Conservation (phyloP, 2,113 vertebrate genomes). For the Caretta caretta region DNA sequence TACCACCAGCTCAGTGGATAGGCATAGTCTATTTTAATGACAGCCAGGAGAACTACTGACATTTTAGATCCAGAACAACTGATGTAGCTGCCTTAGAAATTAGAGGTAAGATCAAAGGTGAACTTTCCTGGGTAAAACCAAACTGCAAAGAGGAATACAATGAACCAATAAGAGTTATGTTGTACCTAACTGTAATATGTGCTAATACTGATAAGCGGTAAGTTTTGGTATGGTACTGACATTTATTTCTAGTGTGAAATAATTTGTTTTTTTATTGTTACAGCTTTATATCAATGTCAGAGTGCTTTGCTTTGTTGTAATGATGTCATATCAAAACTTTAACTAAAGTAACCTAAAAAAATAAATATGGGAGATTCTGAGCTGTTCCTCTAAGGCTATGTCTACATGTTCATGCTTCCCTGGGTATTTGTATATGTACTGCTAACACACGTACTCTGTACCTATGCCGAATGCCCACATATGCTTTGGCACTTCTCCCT, state of each 20-base stretch:
- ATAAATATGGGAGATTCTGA: background rate
- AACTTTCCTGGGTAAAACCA: background rate
- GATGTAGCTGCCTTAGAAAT: background rate
- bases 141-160: background rate
- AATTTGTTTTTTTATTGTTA: accelerated
- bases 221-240: background rate
- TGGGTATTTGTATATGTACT: no score
- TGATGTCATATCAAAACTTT: background rate
- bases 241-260: background rate
- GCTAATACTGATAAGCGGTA: background rate
- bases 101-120: background rate
- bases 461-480: no score
- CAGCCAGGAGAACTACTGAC: accelerated
- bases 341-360: background rate
- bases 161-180: background rate
- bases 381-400: background rate
- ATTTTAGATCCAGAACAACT: background rate
- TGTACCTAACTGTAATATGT: background rate
- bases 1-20: background rate
- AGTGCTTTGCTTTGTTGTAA: background rate
- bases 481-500: no score
- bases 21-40: slow-evolving; percentile 13
- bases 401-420: no score
- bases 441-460: no score
- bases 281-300: background rate